Base-by-base conservation (phyloP, 2,797 vertebrate species). In the Glyptemys insculpta region DNA sequence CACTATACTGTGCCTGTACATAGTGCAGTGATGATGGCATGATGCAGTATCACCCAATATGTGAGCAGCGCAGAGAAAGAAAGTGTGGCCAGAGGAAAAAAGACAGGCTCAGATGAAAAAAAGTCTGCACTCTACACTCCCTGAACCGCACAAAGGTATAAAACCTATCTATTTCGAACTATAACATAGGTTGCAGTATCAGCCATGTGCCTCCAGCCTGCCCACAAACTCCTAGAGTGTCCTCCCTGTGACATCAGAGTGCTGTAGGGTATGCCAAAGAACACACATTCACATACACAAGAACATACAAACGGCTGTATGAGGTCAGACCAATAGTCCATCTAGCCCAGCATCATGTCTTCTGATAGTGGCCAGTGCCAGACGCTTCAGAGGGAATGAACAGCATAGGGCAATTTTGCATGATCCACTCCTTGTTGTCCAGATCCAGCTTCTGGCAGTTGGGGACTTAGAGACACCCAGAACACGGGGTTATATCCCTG, bases 161-260 rank as follows among this genome's bases (percentile, higher is more conserved):
- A 21, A 52, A 27, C 34, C 47, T 78, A 5, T 59, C 59, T 12
- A 83, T 34, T 11, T 82, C 72, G 52, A 34, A 41, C 65, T 44
- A 12, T 27, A 76, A 25, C 37, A 25, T 8, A 62, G 12, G 19
- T 29, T 91, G 68, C 84, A 86, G 56, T 14, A 76, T 2, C 34
- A 83, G 18, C 31, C 21, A 93, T 57, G 54, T 44, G 10, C 15
- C 88, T 19, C 34, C 9, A 79, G 37, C 82, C 79, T 7, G 15
- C 19, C 56, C 86, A 82, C 5, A 84, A 89, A 88, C 6, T 83
- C 4, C 47, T 12, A 44, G 41, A 57, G 0, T n/a, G 18, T 78
- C 0, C 0, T 85, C 88, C 52, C 82, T n/a, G 31, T 5, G 91
- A 79, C 4, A 44, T 11, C 23, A 56, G 12, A 12, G 1, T 18